Evolutionary conservation across 2,113 vertebrate species (phyloP).

Genomic region (Poecilia latipinna): DNA sequence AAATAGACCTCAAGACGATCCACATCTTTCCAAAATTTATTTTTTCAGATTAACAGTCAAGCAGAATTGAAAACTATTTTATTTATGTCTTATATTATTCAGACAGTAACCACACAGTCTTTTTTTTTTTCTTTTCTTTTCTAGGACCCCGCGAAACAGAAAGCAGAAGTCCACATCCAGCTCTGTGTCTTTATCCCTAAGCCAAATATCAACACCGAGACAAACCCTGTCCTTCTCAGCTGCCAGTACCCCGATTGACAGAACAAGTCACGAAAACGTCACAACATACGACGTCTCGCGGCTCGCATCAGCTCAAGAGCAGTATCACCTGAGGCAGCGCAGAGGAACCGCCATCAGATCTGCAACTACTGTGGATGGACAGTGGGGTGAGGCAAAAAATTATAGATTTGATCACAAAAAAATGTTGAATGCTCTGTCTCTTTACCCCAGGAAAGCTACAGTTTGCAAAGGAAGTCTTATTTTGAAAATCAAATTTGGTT

Average conservation of each 20-base stretch:
- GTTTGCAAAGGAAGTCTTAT: not conserved
- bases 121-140: not conserved
- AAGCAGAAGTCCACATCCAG: constrained; percentile 66
- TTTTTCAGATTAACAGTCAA: not conserved
- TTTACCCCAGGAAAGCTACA: not conserved
- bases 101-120: not conserved
- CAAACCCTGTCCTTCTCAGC: constrained; percentile 68
- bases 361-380: constrained; percentile 80
- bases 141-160: constrained; percentile 68
- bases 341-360: constrained; percentile 67
- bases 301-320: constrained; percentile 78
- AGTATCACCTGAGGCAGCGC: constrained; percentile 85
- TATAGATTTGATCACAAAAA: not conserved
- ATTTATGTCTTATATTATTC: not conserved
- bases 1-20: no score
- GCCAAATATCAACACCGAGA: constrained; percentile 64
- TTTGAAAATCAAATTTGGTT: not conserved
- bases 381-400: constrained; percentile 84
- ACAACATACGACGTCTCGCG: constrained; percentile 55
- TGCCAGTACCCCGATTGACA: constrained; percentile 62
- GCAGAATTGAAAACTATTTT: not conserved
- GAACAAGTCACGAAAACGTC: constrained; percentile 54
- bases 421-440: not conserved
- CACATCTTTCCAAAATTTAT: not conserved
- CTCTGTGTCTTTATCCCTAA: constrained; percentile 62